Percentiles rank a stretch among this genome's conserved stretches.
Conservation (phyloP, 2,888 invertebrate species). For the Parthenolecanium corni region DNA sequence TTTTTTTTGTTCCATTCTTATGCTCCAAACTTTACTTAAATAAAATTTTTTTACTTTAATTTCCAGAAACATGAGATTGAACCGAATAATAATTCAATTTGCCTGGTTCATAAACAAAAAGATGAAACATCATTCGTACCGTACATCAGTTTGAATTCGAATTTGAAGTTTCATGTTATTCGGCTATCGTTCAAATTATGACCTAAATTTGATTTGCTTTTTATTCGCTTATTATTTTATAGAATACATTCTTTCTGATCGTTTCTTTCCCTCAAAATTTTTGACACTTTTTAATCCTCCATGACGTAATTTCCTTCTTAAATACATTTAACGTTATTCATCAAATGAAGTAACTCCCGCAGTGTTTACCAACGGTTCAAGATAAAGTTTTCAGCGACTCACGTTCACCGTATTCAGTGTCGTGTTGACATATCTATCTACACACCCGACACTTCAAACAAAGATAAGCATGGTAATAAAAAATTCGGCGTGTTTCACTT, state of each 20-base stretch:
- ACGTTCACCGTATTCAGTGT: neutral
- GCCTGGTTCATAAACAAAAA: constrained; percentile 7
- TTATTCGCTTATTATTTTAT: too few relatives aligned
- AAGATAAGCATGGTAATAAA: neutral
- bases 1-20: neutral
- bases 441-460: constrained; percentile 11
- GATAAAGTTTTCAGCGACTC: too few relatives aligned
- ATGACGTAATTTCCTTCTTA: too few relatives aligned
- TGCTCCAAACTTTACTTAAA: neutral
- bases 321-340: too few relatives aligned
- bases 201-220: neutral
- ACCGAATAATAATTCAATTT: constrained; percentile 16
- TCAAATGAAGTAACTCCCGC: too few relatives aligned
- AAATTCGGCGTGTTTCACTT: neutral
- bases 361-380: too few relatives aligned
- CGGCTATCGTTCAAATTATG: neutral
- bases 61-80: constrained; percentile 19
- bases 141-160: constrained; percentile 8
- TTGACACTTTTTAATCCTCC: too few relatives aligned
- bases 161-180: neutral
- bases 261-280: neutral
- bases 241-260: neutral
- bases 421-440: constrained; percentile 1
- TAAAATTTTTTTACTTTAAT: neutral
- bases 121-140: constrained; percentile 10